Conservation (phyloP, 2,113 vertebrate species). For the Meleagris gallopavo region DNA sequence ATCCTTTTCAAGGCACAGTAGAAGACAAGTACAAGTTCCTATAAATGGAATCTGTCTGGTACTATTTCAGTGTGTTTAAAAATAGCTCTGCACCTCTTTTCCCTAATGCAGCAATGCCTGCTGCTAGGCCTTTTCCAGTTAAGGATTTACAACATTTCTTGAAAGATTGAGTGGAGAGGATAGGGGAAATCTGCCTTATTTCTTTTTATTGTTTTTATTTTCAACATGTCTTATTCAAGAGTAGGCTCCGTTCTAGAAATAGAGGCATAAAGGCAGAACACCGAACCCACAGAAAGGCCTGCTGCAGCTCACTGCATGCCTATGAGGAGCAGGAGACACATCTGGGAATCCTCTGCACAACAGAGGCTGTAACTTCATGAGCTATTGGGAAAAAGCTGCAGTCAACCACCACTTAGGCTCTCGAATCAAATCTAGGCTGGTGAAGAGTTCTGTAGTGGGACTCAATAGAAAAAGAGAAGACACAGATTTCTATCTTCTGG, state of each 20-base stretch:
- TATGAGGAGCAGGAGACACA: not conserved
- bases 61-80: slow-evolving; percentile 73
- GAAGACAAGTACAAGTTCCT: slow-evolving; percentile 58
- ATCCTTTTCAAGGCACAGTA: slow-evolving; percentile 57
- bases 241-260: not conserved
- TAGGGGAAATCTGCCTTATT: not conserved
- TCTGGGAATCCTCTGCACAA: not conserved
- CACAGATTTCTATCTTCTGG: not conserved
- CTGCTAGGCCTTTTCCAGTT: not conserved
- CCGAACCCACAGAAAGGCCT: not conserved
- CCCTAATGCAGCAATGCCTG: slow-evolving; percentile 17
- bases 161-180: not conserved
- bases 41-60: slow-evolving; percentile 70
- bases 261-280: accelerated
- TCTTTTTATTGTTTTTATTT: not conserved
- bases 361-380: not conserved
- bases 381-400: not conserved
- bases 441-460: not conserved
- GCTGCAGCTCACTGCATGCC: not conserved
- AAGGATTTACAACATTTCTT: not conserved
- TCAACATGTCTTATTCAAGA: not conserved
- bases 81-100: slow-evolving; percentile 69
- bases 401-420: not conserved
- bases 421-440: not conserved
- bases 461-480: not conserved